Evolutionary conservation across 2,113 vertebrate genomes (phyloP), one percentile per base, ranked within the genome.

Genomic region (Hemibagrus wyckioides): DNA sequence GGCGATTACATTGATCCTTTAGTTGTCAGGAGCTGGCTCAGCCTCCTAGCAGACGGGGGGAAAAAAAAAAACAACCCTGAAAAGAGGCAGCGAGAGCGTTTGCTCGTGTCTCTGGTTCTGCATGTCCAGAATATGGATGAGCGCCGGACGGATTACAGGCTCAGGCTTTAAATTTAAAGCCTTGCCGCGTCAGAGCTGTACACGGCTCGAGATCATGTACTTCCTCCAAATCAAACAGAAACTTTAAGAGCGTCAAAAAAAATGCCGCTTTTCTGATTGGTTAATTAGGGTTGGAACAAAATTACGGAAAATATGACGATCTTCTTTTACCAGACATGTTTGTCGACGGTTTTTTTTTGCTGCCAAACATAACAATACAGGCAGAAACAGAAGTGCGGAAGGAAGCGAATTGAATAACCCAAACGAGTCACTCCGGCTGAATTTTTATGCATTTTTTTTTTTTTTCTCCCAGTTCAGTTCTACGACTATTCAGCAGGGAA

Each of bases 81-180:
- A 76, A 76, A 76, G 73, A 76, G 28, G 11, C 73, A 48, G 73
- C 13, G 25, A n/a, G 13, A 15, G 15, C 8, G 33, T 69, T 41
- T 76, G 41, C 4, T 48, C 44, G 0, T 28, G 41, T 48, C 73
- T 50, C 5, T 76, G 41, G 25, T 76, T 76, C 73, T 50, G 44
- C 73, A 76, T 50, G 73, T 76, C 73, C 41, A 15, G 44, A 76
- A 76, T 50, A 50, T 76, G 73, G 73, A 76, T 76, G 73, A 76
- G 73, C 44, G 23, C 28, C 28, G 44, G 73, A 76, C 8, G 25
- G 13, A 76, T 50, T 76, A 48, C n/a, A 1, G 41, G 41, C 25
- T 76, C 50, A n/a, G 73, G 48, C 25, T 76, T 76, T 76, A 76
- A 76, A n/a, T 76, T 48, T 48, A 76, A n/a, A 76, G 41, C 41